Evolutionary conservation across 2,797 vertebrate species (phyloP).

Genomic region (Etheostoma perlongum): DNA sequence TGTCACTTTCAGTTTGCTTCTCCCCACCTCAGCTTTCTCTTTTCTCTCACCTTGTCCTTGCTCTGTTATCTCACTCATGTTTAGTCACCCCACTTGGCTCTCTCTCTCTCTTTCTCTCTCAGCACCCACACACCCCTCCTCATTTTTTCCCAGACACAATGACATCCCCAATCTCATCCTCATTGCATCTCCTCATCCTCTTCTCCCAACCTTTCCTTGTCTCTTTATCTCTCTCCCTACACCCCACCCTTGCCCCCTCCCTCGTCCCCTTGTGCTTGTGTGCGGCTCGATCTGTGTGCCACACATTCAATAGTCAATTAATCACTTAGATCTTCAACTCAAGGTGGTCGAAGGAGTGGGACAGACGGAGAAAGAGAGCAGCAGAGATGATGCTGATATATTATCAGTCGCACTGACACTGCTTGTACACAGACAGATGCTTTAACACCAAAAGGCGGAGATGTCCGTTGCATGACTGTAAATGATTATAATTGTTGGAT

Average conservation of each 20-base stretch:
- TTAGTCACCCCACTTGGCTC: slow-evolving; percentile 22
- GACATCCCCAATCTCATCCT: slow-evolving; percentile 20
- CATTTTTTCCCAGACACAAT: slow-evolving; percentile 12
- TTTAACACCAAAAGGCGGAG: slow-evolving; percentile 5
- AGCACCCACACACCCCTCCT: slow-evolving; percentile 16
- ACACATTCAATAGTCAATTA: slow-evolving; percentile 45
- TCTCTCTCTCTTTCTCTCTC: slow-evolving; percentile 14
- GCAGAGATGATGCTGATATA: slow-evolving; percentile 36
- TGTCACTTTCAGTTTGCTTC: slow-evolving; percentile 52
- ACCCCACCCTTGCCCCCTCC: not conserved
- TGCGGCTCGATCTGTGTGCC: slow-evolving; percentile 35
- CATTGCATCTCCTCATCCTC: slow-evolving; percentile 3
- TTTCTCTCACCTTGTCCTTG: slow-evolving; percentile 30
- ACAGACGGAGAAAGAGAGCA: slow-evolving; percentile 5
- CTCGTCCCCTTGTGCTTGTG: slow-evolving; percentile 24
- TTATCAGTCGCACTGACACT: slow-evolving; percentile 24
- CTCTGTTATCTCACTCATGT: slow-evolving; percentile 47
- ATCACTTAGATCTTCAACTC: slow-evolving; percentile 57
- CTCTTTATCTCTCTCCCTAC: slow-evolving; percentile 1
- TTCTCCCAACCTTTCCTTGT: not conserved
- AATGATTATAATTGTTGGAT: too few relatives aligned
- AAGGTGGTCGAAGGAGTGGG: slow-evolving; percentile 39
- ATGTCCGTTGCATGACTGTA: slow-evolving; percentile 1
- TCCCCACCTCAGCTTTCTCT: slow-evolving; percentile 36
- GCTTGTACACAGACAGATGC: slow-evolving; percentile 24